Evolutionary conservation across 1,140 invertebrate species (phyloP), one percentile per base, ranked within the genome.

Genomic region (Ips typographus): DNA sequence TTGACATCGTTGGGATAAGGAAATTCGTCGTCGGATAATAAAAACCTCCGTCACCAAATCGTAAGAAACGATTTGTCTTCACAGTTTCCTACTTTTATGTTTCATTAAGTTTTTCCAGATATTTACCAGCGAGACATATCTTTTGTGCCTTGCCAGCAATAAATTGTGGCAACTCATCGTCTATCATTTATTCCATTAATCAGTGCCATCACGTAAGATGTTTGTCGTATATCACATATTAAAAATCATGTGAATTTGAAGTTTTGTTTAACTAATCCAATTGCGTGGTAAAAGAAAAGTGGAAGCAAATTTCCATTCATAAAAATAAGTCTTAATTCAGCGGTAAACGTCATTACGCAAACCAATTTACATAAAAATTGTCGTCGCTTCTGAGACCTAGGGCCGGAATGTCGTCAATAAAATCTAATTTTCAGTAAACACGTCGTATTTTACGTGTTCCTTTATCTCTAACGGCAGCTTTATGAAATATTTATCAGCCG

Each of bases 401-500:
- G 8, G 38, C 39, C 4, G 42, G 36, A 62, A 62, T 52, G 60
- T 62, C 60, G 38, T 36, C 37, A 52, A 62, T 62, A 66, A 65
- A 65, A 66, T 40, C 53, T 40, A 38, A 66, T 55, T 66, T 66
- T 66, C 36, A 52, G 64, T 66, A 66, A 66, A 66, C 64, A 66
- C 64, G 53, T 56, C 52, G 64, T 66, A 65, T 65, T 65, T 65
- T 65, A 65, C 63, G 63, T 65, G 36, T 52, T 65, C 37, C 41
- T 66, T 57, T 66, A 66, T 66, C 37, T 57, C 53, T 38, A 56
- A 22, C 53, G 53, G 64, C 53, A 66, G 52, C 64, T 66, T 63
- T 66, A 66, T 66, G 64, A 66, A 66, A 66, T 66, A 66, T 66
- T 66, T 66, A 66, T 66, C 64, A 66, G 64, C 58, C 41, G 42